Base-by-base conservation (phyloP, 2,113 vertebrate species). In the Hystrix brachyura region DNA sequence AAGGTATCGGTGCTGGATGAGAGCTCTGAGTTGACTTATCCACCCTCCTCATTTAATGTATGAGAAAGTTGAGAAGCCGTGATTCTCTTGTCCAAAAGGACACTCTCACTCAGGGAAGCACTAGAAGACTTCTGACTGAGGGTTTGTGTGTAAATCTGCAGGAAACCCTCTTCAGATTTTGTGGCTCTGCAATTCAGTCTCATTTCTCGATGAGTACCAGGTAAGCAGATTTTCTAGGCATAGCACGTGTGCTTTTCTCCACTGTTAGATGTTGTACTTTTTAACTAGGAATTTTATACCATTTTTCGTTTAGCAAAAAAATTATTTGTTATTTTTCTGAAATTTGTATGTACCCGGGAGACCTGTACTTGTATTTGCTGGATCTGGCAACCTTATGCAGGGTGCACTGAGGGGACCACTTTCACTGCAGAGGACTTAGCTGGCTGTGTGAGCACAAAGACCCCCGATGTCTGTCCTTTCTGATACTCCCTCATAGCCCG, bases 191-290 rank as follows among this genome's bases (percentile, higher is more conserved):
- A 71, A 18, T 64, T 65, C 3, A 23, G 32, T 71, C 67, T 38
- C 21, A 43, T 43, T 62, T 83, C 32, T 60, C 55, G 57, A 53
- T 2, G n/a, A 76, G n/a, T 62, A 14, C 1, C 27, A 11, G 11
- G 5, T 38, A 46, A 81, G 15, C 11, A 43, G 60, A 62, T 21
- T 7, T 18, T 57, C 18, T 25, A 32, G 4, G 8, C 11, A 18
- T 25, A 18, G 25, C 5, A 29, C 10, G 0, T 15, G 2, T 51
- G 14, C 1, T 53, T 46, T 7, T 32, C 34, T n/a, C 18, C 48
- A 43, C 17, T 67, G 1, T 62, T 34, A 62, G 74, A 86, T 27
- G 78, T n/a, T 60, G 23, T 29, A 12, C 13, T 57, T 29, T 69
- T 88, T 48, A 27, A 34, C n/a, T 59, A 91, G 19, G 53, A 53